Conservation (phyloP, 2,797 vertebrate species). For the Notolabrus celidotus region DNA sequence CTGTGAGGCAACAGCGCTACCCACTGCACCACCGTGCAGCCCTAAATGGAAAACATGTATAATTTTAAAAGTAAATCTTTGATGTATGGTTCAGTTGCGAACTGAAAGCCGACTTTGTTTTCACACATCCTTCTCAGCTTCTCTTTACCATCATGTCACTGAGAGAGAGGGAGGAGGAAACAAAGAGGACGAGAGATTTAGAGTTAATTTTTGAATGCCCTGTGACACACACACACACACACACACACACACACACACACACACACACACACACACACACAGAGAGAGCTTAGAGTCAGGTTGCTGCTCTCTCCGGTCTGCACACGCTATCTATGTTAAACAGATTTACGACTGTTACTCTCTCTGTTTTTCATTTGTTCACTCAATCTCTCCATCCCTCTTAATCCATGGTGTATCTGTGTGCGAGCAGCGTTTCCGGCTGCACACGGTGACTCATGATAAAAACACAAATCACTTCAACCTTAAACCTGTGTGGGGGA, state of each 20-base stretch:
- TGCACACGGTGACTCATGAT: conserved; percentile 14
- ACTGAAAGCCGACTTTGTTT: neutral
- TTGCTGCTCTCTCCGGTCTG: conserved; percentile 40
- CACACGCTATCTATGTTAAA: conserved; percentile 59
- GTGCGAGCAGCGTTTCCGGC: conserved; percentile 11
- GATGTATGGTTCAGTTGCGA: too few relatives aligned
- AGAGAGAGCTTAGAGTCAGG: conserved; percentile 49
- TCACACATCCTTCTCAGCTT: neutral
- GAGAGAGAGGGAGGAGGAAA: conserved; percentile 3
- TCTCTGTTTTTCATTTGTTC: conserved; percentile 62
- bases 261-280: conserved; percentile 11
- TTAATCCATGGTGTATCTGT: conserved; percentile 59
- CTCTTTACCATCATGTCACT: conserved; percentile 1
- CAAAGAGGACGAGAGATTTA: conserved; percentile 7
- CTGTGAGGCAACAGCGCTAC: too few relatives aligned
- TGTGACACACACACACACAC: neutral
- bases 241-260: conserved; percentile 1
- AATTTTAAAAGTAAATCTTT: too few relatives aligned
- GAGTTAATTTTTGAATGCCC: conserved; percentile 5
- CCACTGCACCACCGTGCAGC: too few relatives aligned
- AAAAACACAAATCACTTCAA: conserved; percentile 16
- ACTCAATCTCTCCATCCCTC: conserved; percentile 49
- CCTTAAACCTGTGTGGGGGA: neutral
- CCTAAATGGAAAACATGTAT: too few relatives aligned
- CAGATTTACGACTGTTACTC: conserved; percentile 59